Percentiles rank a stretch among this genome's conserved stretches.
Conservation (phyloP, 2,113 vertebrate species). For the Engraulis encrasicolus region DNA sequence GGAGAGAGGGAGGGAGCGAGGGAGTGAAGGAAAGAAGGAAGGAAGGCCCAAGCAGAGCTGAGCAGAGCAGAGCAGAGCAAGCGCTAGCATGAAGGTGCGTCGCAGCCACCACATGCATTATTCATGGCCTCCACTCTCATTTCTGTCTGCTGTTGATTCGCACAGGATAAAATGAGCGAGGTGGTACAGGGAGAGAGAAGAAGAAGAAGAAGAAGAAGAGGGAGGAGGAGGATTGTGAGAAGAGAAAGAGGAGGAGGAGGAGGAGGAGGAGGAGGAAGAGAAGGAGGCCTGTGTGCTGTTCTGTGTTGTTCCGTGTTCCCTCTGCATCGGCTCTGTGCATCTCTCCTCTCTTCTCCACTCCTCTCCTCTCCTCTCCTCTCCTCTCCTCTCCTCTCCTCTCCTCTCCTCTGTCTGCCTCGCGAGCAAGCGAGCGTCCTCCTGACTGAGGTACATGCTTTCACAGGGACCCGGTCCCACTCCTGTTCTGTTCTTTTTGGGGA, state of each 20-base stretch:
- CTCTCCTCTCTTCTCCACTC: too few species aligned
- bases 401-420: background rate
- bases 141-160: constrained; percentile 52
- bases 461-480: constrained; percentile 33
- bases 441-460: constrained; percentile 37
- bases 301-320: too few species aligned
- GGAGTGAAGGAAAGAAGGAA: too few species aligned
- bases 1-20: too few species aligned
- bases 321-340: constrained; percentile 56
- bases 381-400: too few species aligned
- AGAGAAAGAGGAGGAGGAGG: too few species aligned
- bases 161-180: constrained; percentile 43
- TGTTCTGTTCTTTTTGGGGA: constrained; percentile 34
- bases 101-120: constrained; percentile 44
- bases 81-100: constrained; percentile 37
- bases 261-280: constrained; percentile 16
- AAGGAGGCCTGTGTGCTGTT: constrained; percentile 45
- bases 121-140: constrained; percentile 43
- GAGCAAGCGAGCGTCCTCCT: constrained; percentile 22
- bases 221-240: too few species aligned
- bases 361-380: too few species aligned
- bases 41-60: too few species aligned
- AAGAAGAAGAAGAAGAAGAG: background rate
- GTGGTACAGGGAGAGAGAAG: background rate
- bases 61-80: too few species aligned